Percentiles rank a stretch among this genome's conserved stretches.
Conservation (phyloP, 1,140 invertebrate genomes). For the Frieseomelitta varia region DNA sequence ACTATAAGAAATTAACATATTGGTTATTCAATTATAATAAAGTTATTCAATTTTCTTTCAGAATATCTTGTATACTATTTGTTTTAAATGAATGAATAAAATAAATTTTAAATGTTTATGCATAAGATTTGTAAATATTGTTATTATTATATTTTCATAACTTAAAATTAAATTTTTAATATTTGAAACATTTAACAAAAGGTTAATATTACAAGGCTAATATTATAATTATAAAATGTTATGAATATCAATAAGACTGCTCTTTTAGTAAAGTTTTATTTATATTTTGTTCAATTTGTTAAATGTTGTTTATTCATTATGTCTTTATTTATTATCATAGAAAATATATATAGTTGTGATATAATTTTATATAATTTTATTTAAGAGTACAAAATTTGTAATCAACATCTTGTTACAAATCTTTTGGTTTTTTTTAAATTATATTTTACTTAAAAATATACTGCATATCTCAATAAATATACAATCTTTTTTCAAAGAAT, state of each 20-base stretch:
- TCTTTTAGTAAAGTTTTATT: conserved; percentile 41
- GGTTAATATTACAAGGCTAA: not conserved
- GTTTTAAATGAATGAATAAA: conserved; percentile 9
- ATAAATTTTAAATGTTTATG: not conserved
- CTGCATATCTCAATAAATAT: not conserved
- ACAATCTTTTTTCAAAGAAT: conserved; percentile 1
- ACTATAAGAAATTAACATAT: not conserved
- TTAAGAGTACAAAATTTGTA: not conserved
- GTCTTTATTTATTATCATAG: not conserved
- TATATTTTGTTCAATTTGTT: conserved; percentile 30
- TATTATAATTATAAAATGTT: conserved; percentile 27
- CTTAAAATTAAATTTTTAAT: conserved; percentile 1
- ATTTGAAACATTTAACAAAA: conserved; percentile 24
- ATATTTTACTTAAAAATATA: conserved; percentile 11
- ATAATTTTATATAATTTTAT: conserved; percentile 47
- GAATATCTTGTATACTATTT: not conserved
- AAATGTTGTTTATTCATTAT: conserved; percentile 7
- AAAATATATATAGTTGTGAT: conserved; percentile 44
- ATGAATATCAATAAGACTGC: conserved; percentile 34
- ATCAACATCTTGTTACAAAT: conserved; percentile 50
- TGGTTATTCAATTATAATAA: not conserved
- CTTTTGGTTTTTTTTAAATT: not conserved
- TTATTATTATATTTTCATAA: not conserved
- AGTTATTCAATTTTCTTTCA: not conserved
- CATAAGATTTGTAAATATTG: no score